Conservation (phyloP, 2,797 vertebrate species). For the Cuculus canorus region DNA sequence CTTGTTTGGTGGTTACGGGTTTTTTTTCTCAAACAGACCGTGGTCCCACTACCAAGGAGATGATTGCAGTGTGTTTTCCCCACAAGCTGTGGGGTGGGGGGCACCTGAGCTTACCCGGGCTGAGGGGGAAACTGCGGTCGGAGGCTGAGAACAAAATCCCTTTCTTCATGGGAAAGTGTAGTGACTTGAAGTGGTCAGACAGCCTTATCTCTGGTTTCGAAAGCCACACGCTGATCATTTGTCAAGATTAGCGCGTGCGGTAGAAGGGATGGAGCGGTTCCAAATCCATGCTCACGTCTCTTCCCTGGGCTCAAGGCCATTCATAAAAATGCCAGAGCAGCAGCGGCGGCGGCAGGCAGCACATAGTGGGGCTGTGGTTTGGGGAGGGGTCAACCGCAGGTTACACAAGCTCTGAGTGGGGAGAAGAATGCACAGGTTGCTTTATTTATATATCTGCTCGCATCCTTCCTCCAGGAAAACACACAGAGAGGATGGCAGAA, state of each 20-base stretch:
- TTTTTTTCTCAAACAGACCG: neutral
- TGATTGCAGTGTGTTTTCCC: neutral
- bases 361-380: conserved; percentile 21
- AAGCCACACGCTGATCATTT: conserved; percentile 64
- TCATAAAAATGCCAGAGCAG: conserved; percentile 65
- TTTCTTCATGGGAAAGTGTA: conserved; percentile 60
- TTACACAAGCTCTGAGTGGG: neutral
- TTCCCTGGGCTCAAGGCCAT: conserved; percentile 58
- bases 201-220: conserved; percentile 64
- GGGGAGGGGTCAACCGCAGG: conserved; percentile 9
- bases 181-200: conserved; percentile 36
- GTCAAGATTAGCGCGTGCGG: conserved; percentile 66
- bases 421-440: conserved; percentile 8
- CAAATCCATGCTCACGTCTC: conserved; percentile 54
- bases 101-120: neutral
- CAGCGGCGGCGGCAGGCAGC: neutral
- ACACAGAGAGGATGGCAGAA: neutral
- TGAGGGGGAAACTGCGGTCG: accelerated
- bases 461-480: neutral
- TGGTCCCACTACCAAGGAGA: neutral
- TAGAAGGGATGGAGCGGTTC: conserved; percentile 70
- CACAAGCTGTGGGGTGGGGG: neutral
- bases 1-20: accelerated
- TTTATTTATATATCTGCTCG: neutral
- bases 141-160: conserved; percentile 18